Evolutionary conservation across 2,888 invertebrate genomes (phyloP).

Genomic region (Cataglyphis albicans): DNA sequence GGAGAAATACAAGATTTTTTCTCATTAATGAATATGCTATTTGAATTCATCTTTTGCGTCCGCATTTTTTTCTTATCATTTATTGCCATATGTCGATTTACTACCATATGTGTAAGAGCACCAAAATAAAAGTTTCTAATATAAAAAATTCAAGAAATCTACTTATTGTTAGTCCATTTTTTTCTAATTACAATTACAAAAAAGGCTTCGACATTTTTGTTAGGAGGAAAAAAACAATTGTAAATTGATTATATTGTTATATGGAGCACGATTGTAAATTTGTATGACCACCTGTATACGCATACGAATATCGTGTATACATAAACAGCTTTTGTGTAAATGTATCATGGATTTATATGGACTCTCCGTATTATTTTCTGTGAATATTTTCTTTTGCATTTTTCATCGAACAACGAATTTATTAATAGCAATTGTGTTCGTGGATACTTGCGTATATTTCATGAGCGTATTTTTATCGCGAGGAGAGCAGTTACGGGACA

Average conservation of each 20-base stretch:
- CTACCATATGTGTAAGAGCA: neutral
- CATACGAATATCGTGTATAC: neutral
- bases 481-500: constrained; percentile 11
- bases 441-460: neutral
- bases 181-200: neutral
- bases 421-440: constrained; percentile 16
- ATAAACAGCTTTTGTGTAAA: neutral
- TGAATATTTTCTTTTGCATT: neutral
- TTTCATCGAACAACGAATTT: constrained; percentile 4
- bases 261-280: neutral
- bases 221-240: neutral
- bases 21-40: neutral
- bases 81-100: neutral
- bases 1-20: neutral
- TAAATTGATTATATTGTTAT: neutral
- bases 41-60: neutral
- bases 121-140: neutral
- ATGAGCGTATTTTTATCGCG: constrained; percentile 7
- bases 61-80: neutral
- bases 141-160: neutral
- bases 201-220: neutral
- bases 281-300: neutral
- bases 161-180: neutral
- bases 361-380: neutral
- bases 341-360: neutral